These are phyloP conservation scores for Amphimedon queenslandica DNA, from an alignment of 37 sponge, comb jelly and placozoan genomes.

Conservation along the genomic window DNA sequence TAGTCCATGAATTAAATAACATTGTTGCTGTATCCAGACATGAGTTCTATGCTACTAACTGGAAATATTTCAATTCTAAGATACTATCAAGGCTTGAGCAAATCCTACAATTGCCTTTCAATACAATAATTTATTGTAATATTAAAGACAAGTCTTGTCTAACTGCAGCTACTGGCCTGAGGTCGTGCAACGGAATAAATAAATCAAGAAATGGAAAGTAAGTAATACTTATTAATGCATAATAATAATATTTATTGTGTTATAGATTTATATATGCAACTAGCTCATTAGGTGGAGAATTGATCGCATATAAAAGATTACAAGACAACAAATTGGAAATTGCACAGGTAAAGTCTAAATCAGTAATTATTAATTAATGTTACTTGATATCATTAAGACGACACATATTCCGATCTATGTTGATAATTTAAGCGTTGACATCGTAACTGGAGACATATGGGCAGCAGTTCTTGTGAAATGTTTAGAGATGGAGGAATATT, in stretches of 20 bases:
- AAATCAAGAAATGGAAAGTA: conserved; percentile 41
- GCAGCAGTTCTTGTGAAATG: background rate
- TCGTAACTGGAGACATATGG: background rate
- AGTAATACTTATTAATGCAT: background rate
- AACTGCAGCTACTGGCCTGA: conserved; percentile 8
- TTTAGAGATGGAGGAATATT: background rate
- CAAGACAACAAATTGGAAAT: conserved; percentile 15
- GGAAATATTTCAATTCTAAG: conserved; percentile 4
- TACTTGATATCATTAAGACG: too few species aligned
- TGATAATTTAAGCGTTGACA: background rate
- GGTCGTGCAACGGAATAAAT: conserved; percentile 27
- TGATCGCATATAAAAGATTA: conserved; percentile 16
- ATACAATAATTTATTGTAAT: background rate
- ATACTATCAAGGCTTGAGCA: background rate
- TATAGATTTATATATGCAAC: conserved; percentile 34
- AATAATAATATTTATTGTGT: background rate
- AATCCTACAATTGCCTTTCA: background rate
- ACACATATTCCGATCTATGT: too few species aligned
- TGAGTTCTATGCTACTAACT: conserved; percentile 16
- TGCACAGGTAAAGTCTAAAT: conserved; percentile 26
- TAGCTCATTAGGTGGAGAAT: background rate
- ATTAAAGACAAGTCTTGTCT: background rate
- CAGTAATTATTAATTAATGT: too few species aligned
- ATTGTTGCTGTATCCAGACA: conserved; percentile 7
- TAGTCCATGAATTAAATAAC: conserved; percentile 13